A percentile compares a stretch with the other conserved stretches of the same genome.
Conservation (phyloP, 2,888 invertebrate genomes). For the Nesidiocoris tenuis region DNA sequence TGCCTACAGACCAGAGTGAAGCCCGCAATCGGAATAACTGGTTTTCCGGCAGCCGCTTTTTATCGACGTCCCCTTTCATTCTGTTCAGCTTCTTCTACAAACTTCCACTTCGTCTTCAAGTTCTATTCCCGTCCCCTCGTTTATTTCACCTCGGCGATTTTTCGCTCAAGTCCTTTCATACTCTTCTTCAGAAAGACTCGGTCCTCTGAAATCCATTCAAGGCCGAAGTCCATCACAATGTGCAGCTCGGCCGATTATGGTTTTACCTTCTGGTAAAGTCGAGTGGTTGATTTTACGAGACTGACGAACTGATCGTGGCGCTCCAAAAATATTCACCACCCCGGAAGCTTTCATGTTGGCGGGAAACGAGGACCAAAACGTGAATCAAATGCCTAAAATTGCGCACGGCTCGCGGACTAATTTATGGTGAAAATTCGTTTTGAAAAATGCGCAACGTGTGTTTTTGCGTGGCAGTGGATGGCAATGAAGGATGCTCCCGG, state of each 20-base stretch:
- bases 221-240: no score
- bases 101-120: not conserved
- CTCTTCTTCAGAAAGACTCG: no score
- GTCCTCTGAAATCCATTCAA: no score
- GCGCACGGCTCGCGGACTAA: not conserved
- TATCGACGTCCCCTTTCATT: slow-evolving; percentile 19
- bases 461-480: not conserved
- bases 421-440: slow-evolving; percentile 25
- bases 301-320: no score
- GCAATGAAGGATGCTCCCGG: slow-evolving; percentile 39
- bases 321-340: no score
- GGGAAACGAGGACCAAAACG: not conserved
- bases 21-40: slow-evolving; percentile 38
- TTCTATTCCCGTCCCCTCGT: not conserved
- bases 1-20: slow-evolving; percentile 22
- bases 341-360: no score
- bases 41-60: slow-evolving; percentile 37
- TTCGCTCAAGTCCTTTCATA: no score
- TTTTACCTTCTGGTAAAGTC: no score
- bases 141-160: not conserved
- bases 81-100: not conserved
- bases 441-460: slow-evolving; percentile 25
- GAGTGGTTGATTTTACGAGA: no score
- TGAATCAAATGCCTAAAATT: not conserved
- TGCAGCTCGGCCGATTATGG: no score